Base-by-base conservation (phyloP, 2,888 invertebrate species). In the Folsomia candida region DNA sequence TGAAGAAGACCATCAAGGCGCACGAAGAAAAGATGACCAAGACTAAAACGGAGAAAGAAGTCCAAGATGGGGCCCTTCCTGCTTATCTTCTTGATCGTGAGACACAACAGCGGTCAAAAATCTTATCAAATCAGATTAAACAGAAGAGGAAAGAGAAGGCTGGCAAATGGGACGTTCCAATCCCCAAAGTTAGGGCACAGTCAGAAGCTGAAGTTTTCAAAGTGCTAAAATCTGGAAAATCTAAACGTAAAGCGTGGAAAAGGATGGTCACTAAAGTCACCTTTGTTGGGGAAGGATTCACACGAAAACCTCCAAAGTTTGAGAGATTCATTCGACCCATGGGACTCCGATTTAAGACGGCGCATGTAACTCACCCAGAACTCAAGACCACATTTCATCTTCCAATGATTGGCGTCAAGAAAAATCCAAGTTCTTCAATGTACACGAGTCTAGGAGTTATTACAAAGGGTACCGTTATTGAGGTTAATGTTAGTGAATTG, bases 91-190 rank as follows among this genome's bases (percentile, higher is more conserved):
- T 99, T 68, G 99, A 99, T 86, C 89, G 99, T 85, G 94, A 98
- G 85, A 90, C 93, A 4, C 94, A 97, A 82, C 91, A 91, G 1
- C 87, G 93, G 59, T 96, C 97, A 1, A 99, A 98, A 84, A 92
- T 98, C 25, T 86, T 99, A 0, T 97, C 97, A 0, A 99, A 98
- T 83, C 97, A 97, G 93, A 96, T 99, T 75, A 99, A 99, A 85
- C 98, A 99, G 84, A 99, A 99, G 84, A 88, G 99, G 0, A 99
- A 99, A 84, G 99, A 99, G 83, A 99, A 99, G 82, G 97, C 97
- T 68, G 98, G 98, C 0, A 99, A 99, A 87, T 99, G 98, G 97
- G 96, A 98, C 81, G 99, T 99, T 0, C 99, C 99, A 0, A 91
- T 99, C 82, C 99, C 99, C 0, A 98, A 98, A 88, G 98, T 99